Evolutionary conservation across 2,797 vertebrate species (phyloP).

Genomic region (Takifugu ocellatus): DNA sequence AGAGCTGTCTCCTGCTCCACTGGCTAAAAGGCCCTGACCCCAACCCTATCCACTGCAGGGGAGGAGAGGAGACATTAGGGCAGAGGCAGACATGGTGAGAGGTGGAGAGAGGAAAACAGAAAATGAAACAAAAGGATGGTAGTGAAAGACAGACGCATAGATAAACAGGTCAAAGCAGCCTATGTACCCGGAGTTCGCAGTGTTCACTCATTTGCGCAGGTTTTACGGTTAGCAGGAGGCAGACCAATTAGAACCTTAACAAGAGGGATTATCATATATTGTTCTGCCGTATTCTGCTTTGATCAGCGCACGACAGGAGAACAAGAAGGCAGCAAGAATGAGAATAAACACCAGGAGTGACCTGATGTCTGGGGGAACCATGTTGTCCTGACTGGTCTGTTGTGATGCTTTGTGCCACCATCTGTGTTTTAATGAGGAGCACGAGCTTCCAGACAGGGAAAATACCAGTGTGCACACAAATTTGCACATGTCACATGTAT

Average conservation of each 20-base stretch:
- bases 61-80: slow-evolving; percentile 49
- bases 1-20: slow-evolving; percentile 77
- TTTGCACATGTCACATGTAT: slow-evolving; percentile 18
- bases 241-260: too few species aligned
- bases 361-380: not conserved
- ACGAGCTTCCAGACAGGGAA: slow-evolving; percentile 43
- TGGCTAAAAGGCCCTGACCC: slow-evolving; percentile 74
- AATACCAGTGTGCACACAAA: slow-evolving; percentile 24
- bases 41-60: slow-evolving; percentile 73
- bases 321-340: too few species aligned
- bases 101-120: slow-evolving; percentile 20
- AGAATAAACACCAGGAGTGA: not conserved
- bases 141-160: slow-evolving; percentile 16
- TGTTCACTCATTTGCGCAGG: slow-evolving; percentile 4
- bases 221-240: not conserved
- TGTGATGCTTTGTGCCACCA: slow-evolving; percentile 47
- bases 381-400: slow-evolving; percentile 3
- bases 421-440: slow-evolving; percentile 53
- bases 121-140: slow-evolving; percentile 4
- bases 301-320: too few species aligned
- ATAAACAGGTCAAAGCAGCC: slow-evolving; percentile 1
- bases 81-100: slow-evolving; percentile 36
- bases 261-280: too few species aligned
- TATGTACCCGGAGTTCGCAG: not conserved
- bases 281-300: too few species aligned